Percentiles rank a stretch among this genome's conserved stretches.
These are phyloP conservation scores for Argya squamiceps DNA, from an alignment of 2,797 vertebrate genomes.

Conservation along the genomic window DNA sequence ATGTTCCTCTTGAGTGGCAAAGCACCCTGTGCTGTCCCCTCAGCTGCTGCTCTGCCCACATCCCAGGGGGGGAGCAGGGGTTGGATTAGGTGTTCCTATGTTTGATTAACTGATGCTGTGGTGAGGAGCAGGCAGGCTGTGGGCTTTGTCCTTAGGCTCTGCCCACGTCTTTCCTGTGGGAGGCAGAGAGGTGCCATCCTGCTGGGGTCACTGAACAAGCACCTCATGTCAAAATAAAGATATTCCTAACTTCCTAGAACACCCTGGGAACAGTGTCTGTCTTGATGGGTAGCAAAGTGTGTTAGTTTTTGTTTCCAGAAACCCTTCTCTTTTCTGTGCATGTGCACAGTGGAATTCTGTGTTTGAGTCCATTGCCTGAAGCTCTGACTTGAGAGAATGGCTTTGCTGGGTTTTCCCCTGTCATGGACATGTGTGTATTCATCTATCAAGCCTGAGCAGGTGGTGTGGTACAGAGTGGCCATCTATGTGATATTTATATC, in stretches of 20 bases:
- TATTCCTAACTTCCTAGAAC: not conserved
- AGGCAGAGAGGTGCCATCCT: not conserved
- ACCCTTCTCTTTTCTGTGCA: not conserved
- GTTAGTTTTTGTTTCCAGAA: not conserved
- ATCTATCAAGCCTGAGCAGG: not conserved
- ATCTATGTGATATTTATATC: not conserved
- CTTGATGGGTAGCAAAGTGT: not conserved
- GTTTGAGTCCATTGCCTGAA: not conserved
- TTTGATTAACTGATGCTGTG: not conserved
- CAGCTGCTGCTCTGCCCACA: not conserved
- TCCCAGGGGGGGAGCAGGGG: accelerated
- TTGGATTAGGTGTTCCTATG: not conserved
- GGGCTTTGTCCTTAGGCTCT: not conserved
- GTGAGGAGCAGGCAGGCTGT: not conserved
- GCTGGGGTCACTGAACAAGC: not conserved
- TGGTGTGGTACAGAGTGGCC: not conserved
- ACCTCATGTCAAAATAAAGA: not conserved
- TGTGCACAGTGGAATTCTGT: not conserved
- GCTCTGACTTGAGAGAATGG: not conserved
- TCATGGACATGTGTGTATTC: accelerated
- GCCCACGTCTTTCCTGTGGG: not conserved
- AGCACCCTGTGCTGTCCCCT: not conserved
- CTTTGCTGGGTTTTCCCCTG: not conserved
- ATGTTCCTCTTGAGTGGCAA: not conserved
- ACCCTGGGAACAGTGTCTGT: not conserved